Evolutionary conservation across 1,140 invertebrate genomes (phyloP).

Genomic region (Hypsibius dujardini): DNA sequence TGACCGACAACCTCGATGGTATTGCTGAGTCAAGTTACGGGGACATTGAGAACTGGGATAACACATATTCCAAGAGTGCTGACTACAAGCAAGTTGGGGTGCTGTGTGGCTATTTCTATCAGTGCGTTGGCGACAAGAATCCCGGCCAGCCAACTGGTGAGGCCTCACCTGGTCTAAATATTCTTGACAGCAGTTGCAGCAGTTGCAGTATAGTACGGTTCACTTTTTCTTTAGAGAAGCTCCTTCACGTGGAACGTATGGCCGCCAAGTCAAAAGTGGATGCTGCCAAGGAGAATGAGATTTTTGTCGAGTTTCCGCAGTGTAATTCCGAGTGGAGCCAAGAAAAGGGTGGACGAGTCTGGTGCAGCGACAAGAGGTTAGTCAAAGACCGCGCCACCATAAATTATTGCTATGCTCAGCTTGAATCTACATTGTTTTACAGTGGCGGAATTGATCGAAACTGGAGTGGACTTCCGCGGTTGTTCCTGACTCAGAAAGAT

Average conservation of each 20-base stretch:
- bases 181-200: no score
- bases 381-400: not conserved
- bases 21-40: not conserved
- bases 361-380: constrained; percentile 14
- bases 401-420: not conserved
- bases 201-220: no score
- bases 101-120: not conserved
- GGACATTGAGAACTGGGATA: constrained; percentile 3
- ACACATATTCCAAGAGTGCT: not conserved
- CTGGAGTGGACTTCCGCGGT: not conserved
- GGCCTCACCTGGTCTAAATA: no score
- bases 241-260: not conserved
- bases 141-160: not conserved
- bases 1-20: constrained; percentile 2
- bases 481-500: constrained; percentile 6
- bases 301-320: constrained; percentile 9
- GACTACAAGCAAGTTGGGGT: constrained; percentile 4
- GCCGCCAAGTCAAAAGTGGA: not conserved
- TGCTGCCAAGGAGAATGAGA: not conserved
- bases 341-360: constrained; percentile 2
- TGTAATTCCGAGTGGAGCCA: constrained; percentile 15
- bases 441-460: constrained; percentile 12
- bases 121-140: not conserved
- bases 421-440: not conserved
- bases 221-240: no score